Percentiles rank a stretch among this genome's conserved stretches.
Conservation (phyloP, 2,113 vertebrate species). For the Caretta caretta region DNA sequence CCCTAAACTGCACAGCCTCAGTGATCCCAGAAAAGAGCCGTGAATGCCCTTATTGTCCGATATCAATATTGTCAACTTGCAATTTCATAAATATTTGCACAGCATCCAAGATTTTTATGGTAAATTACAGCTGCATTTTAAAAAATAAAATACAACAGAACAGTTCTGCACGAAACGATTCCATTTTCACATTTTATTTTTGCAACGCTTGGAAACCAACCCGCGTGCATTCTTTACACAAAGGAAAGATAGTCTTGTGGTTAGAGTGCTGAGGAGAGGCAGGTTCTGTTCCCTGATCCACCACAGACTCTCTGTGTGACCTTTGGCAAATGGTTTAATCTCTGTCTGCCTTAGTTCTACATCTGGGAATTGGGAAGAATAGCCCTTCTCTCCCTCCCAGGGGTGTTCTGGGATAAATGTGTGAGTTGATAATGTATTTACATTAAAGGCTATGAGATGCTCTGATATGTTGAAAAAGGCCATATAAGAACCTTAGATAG, state of each 20-base stretch:
- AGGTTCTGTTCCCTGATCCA: neutral
- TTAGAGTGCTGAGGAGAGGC: neutral
- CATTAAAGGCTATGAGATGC: neutral
- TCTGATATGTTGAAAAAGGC: neutral
- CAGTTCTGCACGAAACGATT: neutral
- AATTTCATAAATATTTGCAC: neutral
- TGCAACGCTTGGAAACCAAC: neutral
- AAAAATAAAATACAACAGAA: neutral
- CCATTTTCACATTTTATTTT: neutral
- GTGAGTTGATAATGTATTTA: neutral
- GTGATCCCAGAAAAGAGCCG: neutral
- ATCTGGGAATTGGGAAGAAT: neutral
- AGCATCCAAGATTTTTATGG: neutral
- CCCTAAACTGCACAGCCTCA: neutral
- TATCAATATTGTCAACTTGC: neutral
- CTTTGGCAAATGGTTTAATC: neutral
- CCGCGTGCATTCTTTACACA: neutral
- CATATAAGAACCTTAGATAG: neutral
- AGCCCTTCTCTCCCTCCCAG: neutral
- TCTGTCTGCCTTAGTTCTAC: neutral
- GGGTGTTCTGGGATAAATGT: neutral
- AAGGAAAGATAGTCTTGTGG: neutral
- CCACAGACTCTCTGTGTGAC: neutral
- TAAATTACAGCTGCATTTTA: neutral
- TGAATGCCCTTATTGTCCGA: neutral